Evolutionary conservation across 2,113 vertebrate species (phyloP).

Genomic region (Rhipidura dahli): DNA sequence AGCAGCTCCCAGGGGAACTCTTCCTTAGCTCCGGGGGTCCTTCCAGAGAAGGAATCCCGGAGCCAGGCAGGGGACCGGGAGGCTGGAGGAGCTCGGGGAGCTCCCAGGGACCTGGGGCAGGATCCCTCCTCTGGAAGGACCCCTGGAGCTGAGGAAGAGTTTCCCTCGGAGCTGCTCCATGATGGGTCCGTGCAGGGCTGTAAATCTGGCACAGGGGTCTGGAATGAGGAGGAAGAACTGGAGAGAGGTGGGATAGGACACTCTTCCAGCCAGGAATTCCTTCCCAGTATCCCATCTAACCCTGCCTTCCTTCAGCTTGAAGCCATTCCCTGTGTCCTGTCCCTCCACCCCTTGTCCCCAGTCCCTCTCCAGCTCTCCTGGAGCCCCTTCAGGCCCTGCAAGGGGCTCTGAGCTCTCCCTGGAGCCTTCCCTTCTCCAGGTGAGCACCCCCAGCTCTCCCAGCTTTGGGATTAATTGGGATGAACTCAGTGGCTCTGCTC

Average conservation of each 20-base stretch:
- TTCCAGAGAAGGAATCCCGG: neutral
- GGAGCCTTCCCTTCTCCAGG: neutral
- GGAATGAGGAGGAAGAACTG: too few species aligned
- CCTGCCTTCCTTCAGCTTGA: neutral
- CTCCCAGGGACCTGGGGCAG: neutral
- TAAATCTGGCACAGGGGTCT: too few species aligned
- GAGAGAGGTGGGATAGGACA: too few species aligned
- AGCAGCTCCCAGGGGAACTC: neutral
- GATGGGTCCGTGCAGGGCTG: too few species aligned
- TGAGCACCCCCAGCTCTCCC: neutral
- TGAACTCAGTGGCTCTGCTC: neutral
- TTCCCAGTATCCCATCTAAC: neutral
- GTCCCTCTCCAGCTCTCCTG: neutral
- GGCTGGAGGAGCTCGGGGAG: too few species aligned
- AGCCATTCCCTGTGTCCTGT: neutral
- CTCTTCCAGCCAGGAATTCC: neutral
- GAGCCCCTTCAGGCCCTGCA: neutral
- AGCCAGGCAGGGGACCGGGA: too few species aligned
- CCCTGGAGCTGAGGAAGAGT: too few species aligned
- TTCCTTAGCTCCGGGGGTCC: neutral
- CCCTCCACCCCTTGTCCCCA: neutral
- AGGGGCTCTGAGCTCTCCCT: neutral
- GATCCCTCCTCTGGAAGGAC: neutral
- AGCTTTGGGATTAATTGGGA: neutral
- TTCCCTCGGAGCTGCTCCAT: too few species aligned